Percentiles rank a stretch among this genome's conserved stretches.
Evolutionary conservation across 1,140 invertebrate species (phyloP).

Genomic region (honey bee (Apis mellifera)): DNA sequence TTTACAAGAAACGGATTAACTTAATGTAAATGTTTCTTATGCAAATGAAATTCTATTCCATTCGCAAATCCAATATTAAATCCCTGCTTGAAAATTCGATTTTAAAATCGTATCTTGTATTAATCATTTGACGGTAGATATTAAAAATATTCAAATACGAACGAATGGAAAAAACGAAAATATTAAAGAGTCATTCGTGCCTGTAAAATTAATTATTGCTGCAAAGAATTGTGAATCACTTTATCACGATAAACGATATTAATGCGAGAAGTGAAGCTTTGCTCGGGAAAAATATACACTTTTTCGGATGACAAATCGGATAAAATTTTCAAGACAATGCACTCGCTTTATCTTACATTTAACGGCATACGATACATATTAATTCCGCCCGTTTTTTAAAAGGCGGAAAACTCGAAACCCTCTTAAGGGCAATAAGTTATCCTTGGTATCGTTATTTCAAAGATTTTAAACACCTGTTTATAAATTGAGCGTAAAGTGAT

Average conservation of each 20-base stretch:
- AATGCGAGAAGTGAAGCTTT: constrained; percentile 57
- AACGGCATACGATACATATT: not conserved
- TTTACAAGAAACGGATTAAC: not conserved
- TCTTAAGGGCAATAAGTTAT: not conserved
- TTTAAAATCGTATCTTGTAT: too few species aligned
- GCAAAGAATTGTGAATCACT: not conserved
- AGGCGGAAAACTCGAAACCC: not conserved
- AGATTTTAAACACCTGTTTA: not conserved
- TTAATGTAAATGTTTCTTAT: too few species aligned
- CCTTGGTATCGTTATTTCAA: not conserved
- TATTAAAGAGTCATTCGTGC: not conserved
- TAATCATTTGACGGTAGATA: too few species aligned
- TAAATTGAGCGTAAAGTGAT: not conserved
- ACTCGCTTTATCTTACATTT: not conserved
- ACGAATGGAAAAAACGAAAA: not conserved
- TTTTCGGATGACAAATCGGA: not conserved
- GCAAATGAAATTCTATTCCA: too few species aligned
- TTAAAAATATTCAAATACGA: too few species aligned
- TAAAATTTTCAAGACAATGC: not conserved
- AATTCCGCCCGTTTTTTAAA: not conserved
- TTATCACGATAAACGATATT: not conserved
- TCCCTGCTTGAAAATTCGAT: too few species aligned
- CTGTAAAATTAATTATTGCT: not conserved
- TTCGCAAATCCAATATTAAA: too few species aligned
- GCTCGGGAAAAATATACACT: not conserved